Evolutionary conservation across 1,140 invertebrate species (phyloP).

Genomic region (Drosophila melanogaster): Release_6_plus_ISO1_MT NT_037436.4:15252001-15252500

Average conservation of each 20-base stretch:
- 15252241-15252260: conserved; percentile 36
- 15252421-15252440: conserved; percentile 36
- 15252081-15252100: conserved; percentile 53
- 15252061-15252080: conserved; percentile 46
- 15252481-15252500: conserved; percentile 81
- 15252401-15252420: conserved; percentile 58
- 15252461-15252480: conserved; percentile 82
- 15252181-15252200: conserved; percentile 64
- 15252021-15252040: conserved; percentile 50
- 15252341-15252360: conserved; percentile 80
- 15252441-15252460: conserved; percentile 82
- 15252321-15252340: conserved; percentile 75
- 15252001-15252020: conserved; percentile 33
- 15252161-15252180: conserved; percentile 80
- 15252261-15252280: conserved; percentile 20
- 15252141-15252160: conserved; percentile 49
- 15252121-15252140: conserved; percentile 42
- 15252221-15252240: conserved; percentile 41
- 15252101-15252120: conserved; percentile 22
- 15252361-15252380: conserved; percentile 58
- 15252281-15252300: conserved; percentile 1
- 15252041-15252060: conserved; percentile 36
- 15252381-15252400: conserved; percentile 43
- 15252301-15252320: conserved; percentile 9
- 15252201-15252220: conserved; percentile 58